Conservation (phyloP, 2,113 vertebrate genomes). For the Pristiophorus japonicus region DNA sequence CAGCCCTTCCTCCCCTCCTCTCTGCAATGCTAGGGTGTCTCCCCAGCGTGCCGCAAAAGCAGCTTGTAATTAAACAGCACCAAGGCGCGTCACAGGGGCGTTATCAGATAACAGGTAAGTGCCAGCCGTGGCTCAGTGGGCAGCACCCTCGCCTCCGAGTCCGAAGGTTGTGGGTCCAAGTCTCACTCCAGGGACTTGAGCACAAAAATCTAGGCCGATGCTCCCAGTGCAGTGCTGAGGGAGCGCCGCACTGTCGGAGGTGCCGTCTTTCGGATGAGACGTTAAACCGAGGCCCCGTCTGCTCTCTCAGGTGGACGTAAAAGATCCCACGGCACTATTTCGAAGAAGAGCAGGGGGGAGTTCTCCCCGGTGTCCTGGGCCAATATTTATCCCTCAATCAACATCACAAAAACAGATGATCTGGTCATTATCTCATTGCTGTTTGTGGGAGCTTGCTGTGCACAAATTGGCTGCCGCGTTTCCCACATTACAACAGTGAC, state of each 20-base stretch:
- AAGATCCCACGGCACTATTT: too few species aligned
- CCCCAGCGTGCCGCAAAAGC: not conserved
- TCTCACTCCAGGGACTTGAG: not conserved
- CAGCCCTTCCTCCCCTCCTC: not conserved
- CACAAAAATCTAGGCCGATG: not conserved
- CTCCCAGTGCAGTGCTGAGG: not conserved
- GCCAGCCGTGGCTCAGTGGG: too few species aligned
- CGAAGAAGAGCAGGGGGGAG: not conserved
- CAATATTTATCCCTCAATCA: too few species aligned
- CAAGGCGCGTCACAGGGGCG: not conserved
- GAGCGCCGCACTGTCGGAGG: not conserved
- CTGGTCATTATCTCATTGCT: too few species aligned
- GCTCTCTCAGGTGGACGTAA: not conserved
- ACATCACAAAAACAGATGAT: too few species aligned
- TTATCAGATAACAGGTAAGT: not conserved
- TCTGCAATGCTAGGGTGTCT: not conserved
- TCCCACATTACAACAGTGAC: not conserved
- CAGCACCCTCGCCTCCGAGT: not conserved
- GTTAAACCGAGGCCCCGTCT: not conserved
- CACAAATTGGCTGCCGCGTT: too few species aligned
- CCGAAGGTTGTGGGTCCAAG: not conserved
- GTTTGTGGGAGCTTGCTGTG: too few species aligned
- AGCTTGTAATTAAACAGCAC: not conserved
- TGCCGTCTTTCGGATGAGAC: not conserved
- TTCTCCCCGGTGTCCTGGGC: too few species aligned